Evolutionary conservation across 2,113 vertebrate genomes (phyloP).

Genomic region (Tapirus terrestris): DNA sequence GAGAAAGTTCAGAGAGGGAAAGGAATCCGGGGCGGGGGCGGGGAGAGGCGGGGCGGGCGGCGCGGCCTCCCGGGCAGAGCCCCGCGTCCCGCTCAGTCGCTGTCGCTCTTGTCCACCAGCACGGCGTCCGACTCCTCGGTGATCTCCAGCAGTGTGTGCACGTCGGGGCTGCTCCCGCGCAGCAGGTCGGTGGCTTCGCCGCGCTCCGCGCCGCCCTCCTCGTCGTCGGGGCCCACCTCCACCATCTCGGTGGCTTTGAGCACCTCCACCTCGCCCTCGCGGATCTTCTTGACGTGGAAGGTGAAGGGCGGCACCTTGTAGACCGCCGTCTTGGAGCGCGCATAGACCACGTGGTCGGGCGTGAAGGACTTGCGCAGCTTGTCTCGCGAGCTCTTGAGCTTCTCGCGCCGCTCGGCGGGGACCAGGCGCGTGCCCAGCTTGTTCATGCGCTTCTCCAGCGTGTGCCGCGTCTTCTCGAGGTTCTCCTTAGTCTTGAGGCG

Average conservation of each 20-base stretch:
- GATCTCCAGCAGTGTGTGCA: constrained; percentile 92
- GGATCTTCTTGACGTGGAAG: constrained; percentile 98
- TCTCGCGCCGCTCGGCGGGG: constrained; percentile 92
- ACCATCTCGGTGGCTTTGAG: constrained; percentile 92
- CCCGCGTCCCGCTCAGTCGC: constrained; percentile 84
- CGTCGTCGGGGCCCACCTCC: constrained; percentile 89
- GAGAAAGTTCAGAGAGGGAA: constrained; percentile 46
- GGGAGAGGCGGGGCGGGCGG: neutral
- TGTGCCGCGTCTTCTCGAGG: constrained; percentile 96
- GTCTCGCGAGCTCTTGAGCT: constrained; percentile 94
- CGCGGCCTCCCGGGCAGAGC: neutral
- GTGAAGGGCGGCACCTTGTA: constrained; percentile 99
- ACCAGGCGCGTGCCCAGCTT: constrained; percentile 96
- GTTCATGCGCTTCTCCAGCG: constrained; percentile 95
- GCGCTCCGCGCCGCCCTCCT: constrained; percentile 74
- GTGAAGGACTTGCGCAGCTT: constrained; percentile 97
- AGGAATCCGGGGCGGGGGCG: neutral
- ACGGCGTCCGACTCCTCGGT: constrained; percentile 93
- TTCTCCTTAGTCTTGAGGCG: constrained; percentile 95
- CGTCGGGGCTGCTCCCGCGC: constrained; percentile 91
- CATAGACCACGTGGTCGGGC: constrained; percentile 92
- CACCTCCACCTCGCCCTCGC: constrained; percentile 93
- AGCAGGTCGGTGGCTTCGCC: constrained; percentile 92
- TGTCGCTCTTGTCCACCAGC: constrained; percentile 92
- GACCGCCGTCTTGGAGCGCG: constrained; percentile 94